These are phyloP conservation scores for Chaitophorus viminalis DNA, from an alignment of 2,888 invertebrate species.

Conservation along the genomic window DNA sequence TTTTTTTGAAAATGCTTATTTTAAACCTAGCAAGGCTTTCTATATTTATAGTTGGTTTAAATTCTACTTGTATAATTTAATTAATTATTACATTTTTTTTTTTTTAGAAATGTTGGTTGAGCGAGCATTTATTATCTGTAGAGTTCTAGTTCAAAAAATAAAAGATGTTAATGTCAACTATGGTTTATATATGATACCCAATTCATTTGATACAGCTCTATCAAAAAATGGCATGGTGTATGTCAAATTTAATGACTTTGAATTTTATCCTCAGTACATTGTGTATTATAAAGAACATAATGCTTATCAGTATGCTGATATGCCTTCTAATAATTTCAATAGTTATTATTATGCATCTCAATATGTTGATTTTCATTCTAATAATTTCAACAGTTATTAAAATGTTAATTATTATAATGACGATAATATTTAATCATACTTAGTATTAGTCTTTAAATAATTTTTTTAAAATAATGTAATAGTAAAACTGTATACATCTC, in stretches of 20 bases:
- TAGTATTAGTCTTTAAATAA: background rate
- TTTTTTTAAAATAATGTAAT: too few species aligned
- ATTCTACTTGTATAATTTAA: too few species aligned
- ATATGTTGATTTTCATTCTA: background rate
- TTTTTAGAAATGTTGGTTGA: slow-evolving; percentile 31
- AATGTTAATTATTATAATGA: too few species aligned
- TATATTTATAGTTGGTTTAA: too few species aligned
- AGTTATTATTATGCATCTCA: slow-evolving; percentile 16
- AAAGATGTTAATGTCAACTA: slow-evolving; percentile 36
- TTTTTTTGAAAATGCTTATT: too few species aligned
- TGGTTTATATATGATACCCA: slow-evolving; percentile 64
- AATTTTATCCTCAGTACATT: slow-evolving; percentile 67
- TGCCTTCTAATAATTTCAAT: background rate
- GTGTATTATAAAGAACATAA: slow-evolving; percentile 64
- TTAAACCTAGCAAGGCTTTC: too few species aligned
- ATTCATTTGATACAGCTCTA: slow-evolving; percentile 66
- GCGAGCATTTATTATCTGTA: slow-evolving; percentile 42
- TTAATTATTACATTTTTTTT: background rate
- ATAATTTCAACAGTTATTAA: background rate
- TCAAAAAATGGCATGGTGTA: slow-evolving; percentile 65
- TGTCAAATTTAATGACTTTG: slow-evolving; percentile 67
- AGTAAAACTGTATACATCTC: too few species aligned
- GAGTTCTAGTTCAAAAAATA: slow-evolving; percentile 30
- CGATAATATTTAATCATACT: background rate
- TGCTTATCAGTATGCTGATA: slow-evolving; percentile 6